A percentile compares a stretch with the other conserved stretches of the same genome.
These are phyloP conservation scores for Ephydatia muelleri DNA, from an alignment of 37 sponge, comb jelly and placozoan species.

Conservation along the genomic window DNA sequence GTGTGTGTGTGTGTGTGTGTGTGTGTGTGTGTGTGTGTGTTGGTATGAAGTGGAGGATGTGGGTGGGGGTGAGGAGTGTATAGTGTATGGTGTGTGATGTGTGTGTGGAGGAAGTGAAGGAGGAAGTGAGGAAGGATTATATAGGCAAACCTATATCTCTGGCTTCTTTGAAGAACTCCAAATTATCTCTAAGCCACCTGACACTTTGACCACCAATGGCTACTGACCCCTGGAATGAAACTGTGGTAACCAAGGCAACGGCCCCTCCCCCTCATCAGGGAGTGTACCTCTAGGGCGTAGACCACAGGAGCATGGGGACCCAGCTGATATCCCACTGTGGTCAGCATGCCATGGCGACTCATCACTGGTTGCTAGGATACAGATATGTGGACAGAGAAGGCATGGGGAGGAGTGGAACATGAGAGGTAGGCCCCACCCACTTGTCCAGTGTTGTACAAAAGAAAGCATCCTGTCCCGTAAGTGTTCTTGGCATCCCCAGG, in stretches of 20 bases:
- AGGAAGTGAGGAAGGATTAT: too few relatives aligned
- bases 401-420: background rate
- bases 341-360: conserved; percentile 87
- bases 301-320: conserved; percentile 49
- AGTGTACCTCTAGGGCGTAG: conserved; percentile 87
- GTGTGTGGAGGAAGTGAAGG: too few relatives aligned
- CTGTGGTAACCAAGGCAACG: too few relatives aligned
- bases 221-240: conserved; percentile 82
- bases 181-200: conserved; percentile 85
- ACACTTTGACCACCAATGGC: conserved; percentile 95
- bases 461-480: conserved; percentile 97
- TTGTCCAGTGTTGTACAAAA: conserved; percentile 90
- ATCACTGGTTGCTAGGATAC: conserved; percentile 43
- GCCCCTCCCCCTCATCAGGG: too few relatives aligned
- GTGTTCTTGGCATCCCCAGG: conserved; percentile 95
- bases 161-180: conserved; percentile 66
- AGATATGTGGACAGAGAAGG: background rate
- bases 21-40: background rate
- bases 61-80: background rate
- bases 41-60: background rate
- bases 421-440: too few relatives aligned
- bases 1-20: background rate
- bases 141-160: conserved; percentile 79
- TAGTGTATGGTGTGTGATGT: too few relatives aligned
- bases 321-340: conserved; percentile 94